Evolutionary conservation across 2,797 vertebrate genomes (phyloP).

Genomic region (Poecilia velifera): DNA sequence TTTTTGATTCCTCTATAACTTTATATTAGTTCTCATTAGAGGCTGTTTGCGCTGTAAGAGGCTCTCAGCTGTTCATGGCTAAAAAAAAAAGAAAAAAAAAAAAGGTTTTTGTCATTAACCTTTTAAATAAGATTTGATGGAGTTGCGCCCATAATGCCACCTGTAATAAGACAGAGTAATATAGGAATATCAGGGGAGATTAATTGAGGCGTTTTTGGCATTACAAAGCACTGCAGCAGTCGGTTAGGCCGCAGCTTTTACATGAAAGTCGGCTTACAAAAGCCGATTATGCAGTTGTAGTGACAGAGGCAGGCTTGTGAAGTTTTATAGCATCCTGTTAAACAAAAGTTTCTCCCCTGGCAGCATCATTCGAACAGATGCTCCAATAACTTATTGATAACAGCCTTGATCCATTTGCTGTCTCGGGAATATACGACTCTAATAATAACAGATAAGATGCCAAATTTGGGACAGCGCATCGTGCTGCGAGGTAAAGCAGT

Average conservation of each 20-base stretch:
- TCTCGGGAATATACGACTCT: background rate
- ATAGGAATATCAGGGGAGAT: background rate
- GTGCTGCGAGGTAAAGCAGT: background rate
- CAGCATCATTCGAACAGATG: conserved; percentile 17
- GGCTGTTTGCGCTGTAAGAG: background rate
- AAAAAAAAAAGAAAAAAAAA: background rate
- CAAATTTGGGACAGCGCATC: background rate
- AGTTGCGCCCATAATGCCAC: background rate
- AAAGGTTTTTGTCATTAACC: background rate
- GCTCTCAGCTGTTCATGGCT: background rate
- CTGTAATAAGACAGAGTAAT: background rate
- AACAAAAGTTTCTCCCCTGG: conserved; percentile 6
- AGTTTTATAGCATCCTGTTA: conserved; percentile 1
- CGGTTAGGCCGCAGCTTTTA: background rate
- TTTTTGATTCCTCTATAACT: conserved; percentile 22
- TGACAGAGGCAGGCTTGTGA: background rate
- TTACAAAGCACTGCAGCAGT: background rate
- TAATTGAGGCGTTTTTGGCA: background rate
- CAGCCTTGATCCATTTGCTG: background rate
- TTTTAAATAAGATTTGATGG: background rate
- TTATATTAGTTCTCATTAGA: background rate
- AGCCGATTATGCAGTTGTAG: background rate
- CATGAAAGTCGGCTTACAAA: background rate
- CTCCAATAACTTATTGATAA: conserved; percentile 3
- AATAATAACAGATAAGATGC: background rate